Base-by-base conservation (phyloP, 2,888 invertebrate genomes). In the Gymnocheta viridis region DNA sequence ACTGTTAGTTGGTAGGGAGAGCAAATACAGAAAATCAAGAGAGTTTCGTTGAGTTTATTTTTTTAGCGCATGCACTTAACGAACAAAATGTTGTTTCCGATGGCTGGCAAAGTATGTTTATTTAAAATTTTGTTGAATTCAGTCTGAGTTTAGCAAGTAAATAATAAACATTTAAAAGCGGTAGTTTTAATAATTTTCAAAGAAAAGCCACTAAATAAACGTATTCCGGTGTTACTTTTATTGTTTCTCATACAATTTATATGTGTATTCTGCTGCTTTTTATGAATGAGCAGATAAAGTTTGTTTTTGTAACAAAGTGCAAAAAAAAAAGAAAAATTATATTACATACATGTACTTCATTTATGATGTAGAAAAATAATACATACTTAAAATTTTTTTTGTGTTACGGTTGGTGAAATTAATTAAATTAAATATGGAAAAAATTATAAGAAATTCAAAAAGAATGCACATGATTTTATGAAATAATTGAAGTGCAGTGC, bases 341-440 rank as follows among this genome's bases (percentile, higher is more conserved):
- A 78, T 58, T 32, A 70, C 27, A n/a, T n/a, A 51, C 24, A 29
- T n/a, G 19, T 51, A 64, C 29, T 64, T 41, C 32, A 7, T n/a
- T 14, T 72, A 24, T 14, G 27, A 38, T 27, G 49, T 49, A 14
- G 54, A 56, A 66, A 56, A 64, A 54, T 54, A 64, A 24, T 54
- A 67, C 17, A 47, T 47, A 54, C 22, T 0, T 17, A 12, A 4
- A 60, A 27, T 1, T 41, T 27, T n/a, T 19, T 14, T 73, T 27
- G n/a, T 79, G 82, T 80, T 83, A 83, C 79, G 79, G 76, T 83
- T 79, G 79, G 76, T 82, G 72, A 51, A 82, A 82, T 82, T 58
- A 67, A 77, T 67, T 64, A 32, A 67, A 35, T 62, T 66, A 41
- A 51, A 64, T 62, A 51, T 41, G 10, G 12, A 67, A 41, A 73